Conservation (phyloP, 2,888 invertebrate genomes). For the Drosophila nigricruria region DNA sequence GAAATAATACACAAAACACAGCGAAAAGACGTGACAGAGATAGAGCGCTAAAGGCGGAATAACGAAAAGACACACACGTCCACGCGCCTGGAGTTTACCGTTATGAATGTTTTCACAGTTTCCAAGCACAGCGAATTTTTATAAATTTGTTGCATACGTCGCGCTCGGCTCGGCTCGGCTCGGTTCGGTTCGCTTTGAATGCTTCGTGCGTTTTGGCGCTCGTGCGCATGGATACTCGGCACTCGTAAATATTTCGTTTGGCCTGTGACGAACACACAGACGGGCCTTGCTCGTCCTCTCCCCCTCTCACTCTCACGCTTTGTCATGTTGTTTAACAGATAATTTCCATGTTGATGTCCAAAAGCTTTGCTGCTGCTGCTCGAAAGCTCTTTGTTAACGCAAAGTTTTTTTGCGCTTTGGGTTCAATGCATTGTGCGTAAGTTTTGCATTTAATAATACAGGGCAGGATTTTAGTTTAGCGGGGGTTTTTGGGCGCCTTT, state of each 20-base stretch:
- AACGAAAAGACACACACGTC: conserved; percentile 57
- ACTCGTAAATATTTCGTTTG: conserved; percentile 27
- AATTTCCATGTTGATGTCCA: conserved; percentile 60
- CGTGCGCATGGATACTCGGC: conserved; percentile 52
- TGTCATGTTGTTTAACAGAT: conserved; percentile 22
- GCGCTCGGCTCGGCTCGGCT: neutral
- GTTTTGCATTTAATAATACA: conserved; percentile 21
- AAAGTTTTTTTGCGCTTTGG: conserved; percentile 25
- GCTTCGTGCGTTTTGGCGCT: conserved; percentile 21
- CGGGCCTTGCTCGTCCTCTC: neutral
- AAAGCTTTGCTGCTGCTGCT: conserved; percentile 14
- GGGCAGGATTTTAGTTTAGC: conserved; percentile 35
- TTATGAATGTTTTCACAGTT: conserved; percentile 73
- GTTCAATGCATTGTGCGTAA: conserved; percentile 71
- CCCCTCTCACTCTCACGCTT: conserved; percentile 16
- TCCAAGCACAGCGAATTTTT: conserved; percentile 63
- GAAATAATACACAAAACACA: conserved; percentile 67
- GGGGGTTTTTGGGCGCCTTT: neutral
- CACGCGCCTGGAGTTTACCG: conserved; percentile 69
- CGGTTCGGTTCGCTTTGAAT: neutral
- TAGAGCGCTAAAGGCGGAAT: conserved; percentile 17
- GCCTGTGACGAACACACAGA: conserved; percentile 14
- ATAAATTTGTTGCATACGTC: conserved; percentile 67
- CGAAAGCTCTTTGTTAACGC: conserved; percentile 53
- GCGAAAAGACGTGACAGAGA: conserved; percentile 68